Evolutionary conservation across 2,113 vertebrate genomes (phyloP).

Genomic region (Eonycteris spelaea): DNA sequence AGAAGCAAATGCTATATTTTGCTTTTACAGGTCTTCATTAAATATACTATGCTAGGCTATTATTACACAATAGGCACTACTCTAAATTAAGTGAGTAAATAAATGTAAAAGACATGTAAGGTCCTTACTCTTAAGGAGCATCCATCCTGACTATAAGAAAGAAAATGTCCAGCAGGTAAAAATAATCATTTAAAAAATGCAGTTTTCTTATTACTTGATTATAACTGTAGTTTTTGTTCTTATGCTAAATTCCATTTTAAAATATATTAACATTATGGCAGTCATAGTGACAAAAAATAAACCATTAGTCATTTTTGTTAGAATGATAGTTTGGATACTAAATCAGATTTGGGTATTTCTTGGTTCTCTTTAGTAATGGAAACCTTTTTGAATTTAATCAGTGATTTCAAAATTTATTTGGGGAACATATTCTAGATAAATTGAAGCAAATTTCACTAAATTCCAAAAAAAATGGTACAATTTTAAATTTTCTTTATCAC

Average conservation of each 20-base stretch:
- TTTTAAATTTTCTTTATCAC: background rate
- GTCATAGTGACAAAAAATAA: background rate
- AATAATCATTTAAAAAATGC: background rate
- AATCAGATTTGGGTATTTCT: background rate
- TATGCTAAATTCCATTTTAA: background rate
- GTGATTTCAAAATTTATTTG: conserved; percentile 12
- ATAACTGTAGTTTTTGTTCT: background rate
- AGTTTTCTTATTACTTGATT: background rate
- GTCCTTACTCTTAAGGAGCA: background rate
- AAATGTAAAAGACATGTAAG: background rate
- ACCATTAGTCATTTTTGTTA: background rate
- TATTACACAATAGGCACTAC: background rate
- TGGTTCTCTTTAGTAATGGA: background rate
- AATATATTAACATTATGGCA: background rate
- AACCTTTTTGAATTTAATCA: background rate
- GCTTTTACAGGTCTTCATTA: background rate
- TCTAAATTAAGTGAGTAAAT: background rate
- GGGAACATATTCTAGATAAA: background rate
- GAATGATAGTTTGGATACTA: background rate
- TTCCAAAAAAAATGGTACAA: background rate
- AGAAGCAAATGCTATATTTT: background rate
- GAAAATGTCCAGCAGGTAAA: background rate
- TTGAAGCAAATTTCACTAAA: background rate
- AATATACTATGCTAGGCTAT: background rate
- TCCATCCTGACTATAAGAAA: background rate